Conservation (phyloP, 2,797 vertebrate genomes). For the Menidia menidia region DNA sequence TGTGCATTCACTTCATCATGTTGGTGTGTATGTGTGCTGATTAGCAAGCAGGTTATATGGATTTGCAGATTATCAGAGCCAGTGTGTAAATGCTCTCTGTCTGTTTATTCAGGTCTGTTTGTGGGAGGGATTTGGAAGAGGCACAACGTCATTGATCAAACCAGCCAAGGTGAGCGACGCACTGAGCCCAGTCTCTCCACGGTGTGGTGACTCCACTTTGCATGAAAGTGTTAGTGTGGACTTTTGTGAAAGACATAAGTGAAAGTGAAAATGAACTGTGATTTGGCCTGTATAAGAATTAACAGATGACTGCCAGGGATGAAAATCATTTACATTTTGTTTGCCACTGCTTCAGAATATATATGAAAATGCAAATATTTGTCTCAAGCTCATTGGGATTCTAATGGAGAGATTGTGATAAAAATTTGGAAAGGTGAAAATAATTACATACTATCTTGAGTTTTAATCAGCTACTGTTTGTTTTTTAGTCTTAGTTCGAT, state of each 20-base stretch:
- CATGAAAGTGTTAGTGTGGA: conserved; percentile 12
- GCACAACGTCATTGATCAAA: conserved; percentile 84
- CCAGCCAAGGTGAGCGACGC: conserved; percentile 82
- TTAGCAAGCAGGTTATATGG: conserved; percentile 78
- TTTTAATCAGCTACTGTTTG: conserved; percentile 2
- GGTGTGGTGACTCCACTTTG: conserved; percentile 66
- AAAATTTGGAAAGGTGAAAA: background rate
- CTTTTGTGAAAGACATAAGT: conserved; percentile 27
- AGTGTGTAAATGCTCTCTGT: conserved; percentile 77
- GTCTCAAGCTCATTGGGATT: conserved; percentile 12
- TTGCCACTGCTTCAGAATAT: conserved; percentile 17
- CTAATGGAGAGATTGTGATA: conserved; percentile 26
- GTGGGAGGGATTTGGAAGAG: conserved; percentile 82
- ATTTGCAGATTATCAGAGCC: conserved; percentile 84
- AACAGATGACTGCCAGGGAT: conserved; percentile 50
- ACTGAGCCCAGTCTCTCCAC: conserved; percentile 71
- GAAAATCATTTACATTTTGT: conserved; percentile 31
- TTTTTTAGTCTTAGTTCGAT: background rate
- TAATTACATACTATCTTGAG: background rate
- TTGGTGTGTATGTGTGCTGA: conserved; percentile 36
- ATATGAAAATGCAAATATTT: conserved; percentile 20
- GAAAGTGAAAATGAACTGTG: conserved; percentile 43
- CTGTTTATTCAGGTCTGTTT: conserved; percentile 88
- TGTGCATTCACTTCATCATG: conserved; percentile 30
- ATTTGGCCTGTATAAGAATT: conserved; percentile 51